Conservation (phyloP, 2,888 invertebrate species). For the Synergus laeviventris region DNA sequence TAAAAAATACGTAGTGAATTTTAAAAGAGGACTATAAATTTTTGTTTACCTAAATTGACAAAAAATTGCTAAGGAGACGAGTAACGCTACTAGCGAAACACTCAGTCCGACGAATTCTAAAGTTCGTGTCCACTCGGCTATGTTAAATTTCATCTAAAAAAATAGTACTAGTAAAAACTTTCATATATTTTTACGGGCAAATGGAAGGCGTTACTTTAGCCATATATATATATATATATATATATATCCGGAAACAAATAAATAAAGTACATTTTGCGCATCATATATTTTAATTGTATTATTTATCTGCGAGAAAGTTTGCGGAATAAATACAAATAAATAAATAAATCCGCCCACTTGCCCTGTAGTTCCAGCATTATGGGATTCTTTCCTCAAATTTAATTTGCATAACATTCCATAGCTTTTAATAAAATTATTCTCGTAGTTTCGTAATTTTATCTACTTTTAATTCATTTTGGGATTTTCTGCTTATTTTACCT, state of each 20-base stretch:
- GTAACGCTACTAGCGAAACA: conserved; percentile 85
- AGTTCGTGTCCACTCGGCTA: conserved; percentile 84
- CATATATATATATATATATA: too few species aligned
- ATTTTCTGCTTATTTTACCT: conserved; percentile 69
- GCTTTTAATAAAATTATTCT: neutral
- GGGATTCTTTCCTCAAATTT: too few species aligned
- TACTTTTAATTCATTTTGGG: neutral
- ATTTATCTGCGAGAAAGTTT: too few species aligned
- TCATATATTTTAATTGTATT: too few species aligned
- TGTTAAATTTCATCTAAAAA: conserved; percentile 81
- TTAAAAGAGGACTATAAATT: neutral
- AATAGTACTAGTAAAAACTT: neutral
- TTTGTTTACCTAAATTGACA: conserved; percentile 84
- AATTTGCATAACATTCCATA: too few species aligned
- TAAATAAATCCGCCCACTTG: too few species aligned
- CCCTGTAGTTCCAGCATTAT: too few species aligned
- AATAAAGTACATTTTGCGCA: too few species aligned
- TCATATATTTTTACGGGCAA: too few species aligned
- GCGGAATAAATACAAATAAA: too few species aligned
- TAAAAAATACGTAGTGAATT: conserved; percentile 1
- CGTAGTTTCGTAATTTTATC: neutral
- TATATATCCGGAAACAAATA: too few species aligned
- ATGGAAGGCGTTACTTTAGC: too few species aligned
- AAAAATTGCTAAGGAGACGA: conserved; percentile 88
- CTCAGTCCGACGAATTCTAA: conserved; percentile 90